These are phyloP conservation scores for Ethmia dodecea DNA, from an alignment of 2,888 invertebrate species.

Conservation along the genomic window DNA sequence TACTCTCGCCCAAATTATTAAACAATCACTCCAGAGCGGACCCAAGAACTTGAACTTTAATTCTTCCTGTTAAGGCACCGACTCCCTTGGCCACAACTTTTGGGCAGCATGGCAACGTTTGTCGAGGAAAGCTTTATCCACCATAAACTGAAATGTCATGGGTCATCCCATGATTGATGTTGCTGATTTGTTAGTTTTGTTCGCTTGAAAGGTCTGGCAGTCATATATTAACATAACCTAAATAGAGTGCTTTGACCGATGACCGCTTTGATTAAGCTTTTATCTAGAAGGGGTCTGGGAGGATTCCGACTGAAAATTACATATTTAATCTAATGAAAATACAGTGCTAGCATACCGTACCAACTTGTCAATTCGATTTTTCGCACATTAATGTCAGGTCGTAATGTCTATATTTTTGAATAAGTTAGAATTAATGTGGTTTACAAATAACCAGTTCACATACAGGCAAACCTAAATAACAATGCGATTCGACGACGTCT, in stretches of 20 bases:
- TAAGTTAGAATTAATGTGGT: too few species aligned
- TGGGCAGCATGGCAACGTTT: background rate
- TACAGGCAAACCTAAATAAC: too few species aligned
- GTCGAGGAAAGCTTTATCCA: background rate
- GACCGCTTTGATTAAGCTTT: too few species aligned
- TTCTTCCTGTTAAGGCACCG: background rate
- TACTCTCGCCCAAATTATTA: conserved; percentile 16
- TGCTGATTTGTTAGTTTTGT: conserved; percentile 30
- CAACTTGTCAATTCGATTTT: too few species aligned
- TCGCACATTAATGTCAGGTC: too few species aligned
- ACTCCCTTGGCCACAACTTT: background rate
- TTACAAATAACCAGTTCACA: too few species aligned
- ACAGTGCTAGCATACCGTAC: too few species aligned
- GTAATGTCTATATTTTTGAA: too few species aligned
- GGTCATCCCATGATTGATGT: conserved; percentile 50
- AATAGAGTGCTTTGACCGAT: conserved; percentile 27
- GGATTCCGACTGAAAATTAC: too few species aligned
- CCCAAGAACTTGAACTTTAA: background rate
- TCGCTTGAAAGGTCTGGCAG: conserved; percentile 19
- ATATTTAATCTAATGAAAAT: too few species aligned
- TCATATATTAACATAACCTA: conserved; percentile 21
- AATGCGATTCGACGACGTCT: too few species aligned
- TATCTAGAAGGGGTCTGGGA: too few species aligned
- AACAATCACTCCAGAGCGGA: background rate
- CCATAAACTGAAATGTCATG: conserved; percentile 33